Evolutionary conservation across 1,140 invertebrate species (phyloP).

Genomic region (Bombus superbus): DNA sequence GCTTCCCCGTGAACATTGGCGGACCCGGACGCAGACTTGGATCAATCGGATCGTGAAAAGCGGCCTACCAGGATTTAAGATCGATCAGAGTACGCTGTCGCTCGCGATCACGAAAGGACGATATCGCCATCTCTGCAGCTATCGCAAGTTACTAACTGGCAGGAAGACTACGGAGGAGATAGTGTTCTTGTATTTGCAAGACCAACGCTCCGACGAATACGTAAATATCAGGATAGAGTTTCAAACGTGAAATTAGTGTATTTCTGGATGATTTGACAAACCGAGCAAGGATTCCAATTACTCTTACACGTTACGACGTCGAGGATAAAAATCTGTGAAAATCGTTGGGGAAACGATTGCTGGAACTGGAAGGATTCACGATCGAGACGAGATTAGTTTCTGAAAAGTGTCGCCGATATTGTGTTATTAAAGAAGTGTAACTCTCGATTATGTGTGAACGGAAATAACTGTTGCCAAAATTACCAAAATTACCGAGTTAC

Average conservation of each 20-base stretch:
- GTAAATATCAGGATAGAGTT: neutral
- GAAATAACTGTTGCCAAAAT: neutral
- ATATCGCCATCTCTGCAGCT: no score
- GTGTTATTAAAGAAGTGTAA: constrained; percentile 44
- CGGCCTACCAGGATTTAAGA: no score
- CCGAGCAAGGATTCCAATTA: neutral
- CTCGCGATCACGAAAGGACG: no score
- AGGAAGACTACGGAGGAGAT: no score
- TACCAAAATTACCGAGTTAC: neutral
- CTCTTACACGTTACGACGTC: no score
- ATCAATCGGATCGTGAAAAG: neutral
- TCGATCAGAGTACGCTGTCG: no score
- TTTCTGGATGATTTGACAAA: neutral
- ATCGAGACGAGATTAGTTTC: no score
- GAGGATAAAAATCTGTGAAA: neutral
- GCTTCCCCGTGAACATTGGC: neutral
- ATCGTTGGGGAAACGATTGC: no score
- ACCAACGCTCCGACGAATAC: no score
- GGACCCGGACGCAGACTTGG: neutral
- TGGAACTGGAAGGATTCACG: no score
- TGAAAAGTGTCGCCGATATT: constrained; percentile 27
- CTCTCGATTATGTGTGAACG: constrained; percentile 10
- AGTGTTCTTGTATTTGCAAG: no score
- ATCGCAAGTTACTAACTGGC: no score
- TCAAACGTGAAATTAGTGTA: neutral